Evolutionary conservation across 2,888 invertebrate genomes (phyloP).

Genomic region (Empis stercorea): DNA sequence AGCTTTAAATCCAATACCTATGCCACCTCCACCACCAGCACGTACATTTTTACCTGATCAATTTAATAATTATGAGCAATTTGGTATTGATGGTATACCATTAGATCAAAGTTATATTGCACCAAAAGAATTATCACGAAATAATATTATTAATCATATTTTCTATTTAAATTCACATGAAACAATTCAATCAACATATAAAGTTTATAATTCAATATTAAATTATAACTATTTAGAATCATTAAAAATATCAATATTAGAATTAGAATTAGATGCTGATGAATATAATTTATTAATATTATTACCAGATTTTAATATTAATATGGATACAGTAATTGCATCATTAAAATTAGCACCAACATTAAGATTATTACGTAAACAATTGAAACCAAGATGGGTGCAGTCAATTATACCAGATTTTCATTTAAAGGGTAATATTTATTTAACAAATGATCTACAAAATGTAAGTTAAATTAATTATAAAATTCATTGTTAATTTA

Average conservation of each 20-base stretch:
- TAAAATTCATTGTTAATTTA: background rate
- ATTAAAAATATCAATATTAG: slow-evolving; percentile 56
- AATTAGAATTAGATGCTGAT: slow-evolving; percentile 66
- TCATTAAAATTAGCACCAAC: slow-evolving; percentile 47
- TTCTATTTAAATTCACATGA: slow-evolving; percentile 37
- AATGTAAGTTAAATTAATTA: slow-evolving; percentile 50
- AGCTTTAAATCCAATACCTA: slow-evolving; percentile 15
- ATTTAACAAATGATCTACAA: slow-evolving; percentile 67
- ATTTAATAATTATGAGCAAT: slow-evolving; percentile 18
- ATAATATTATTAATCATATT: slow-evolving; percentile 30
- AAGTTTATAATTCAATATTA: slow-evolving; percentile 63
- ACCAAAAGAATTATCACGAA: slow-evolving; percentile 15
- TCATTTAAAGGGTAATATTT: slow-evolving; percentile 63
- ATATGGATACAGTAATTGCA: slow-evolving; percentile 49
- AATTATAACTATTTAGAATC: slow-evolving; percentile 62
- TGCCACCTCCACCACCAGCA: slow-evolving; percentile 9
- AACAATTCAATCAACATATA: slow-evolving; percentile 47
- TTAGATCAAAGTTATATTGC: slow-evolving; percentile 5
- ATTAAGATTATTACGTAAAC: slow-evolving; percentile 52
- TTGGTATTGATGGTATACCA: background rate
- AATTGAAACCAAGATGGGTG: slow-evolving; percentile 56
- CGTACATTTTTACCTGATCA: slow-evolving; percentile 17
- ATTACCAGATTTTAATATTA: slow-evolving; percentile 52
- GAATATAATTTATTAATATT: slow-evolving; percentile 65
- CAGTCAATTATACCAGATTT: slow-evolving; percentile 70